Evolutionary conservation across 1,140 invertebrate genomes (phyloP).

Genomic region (Euwallacea similis): DNA sequence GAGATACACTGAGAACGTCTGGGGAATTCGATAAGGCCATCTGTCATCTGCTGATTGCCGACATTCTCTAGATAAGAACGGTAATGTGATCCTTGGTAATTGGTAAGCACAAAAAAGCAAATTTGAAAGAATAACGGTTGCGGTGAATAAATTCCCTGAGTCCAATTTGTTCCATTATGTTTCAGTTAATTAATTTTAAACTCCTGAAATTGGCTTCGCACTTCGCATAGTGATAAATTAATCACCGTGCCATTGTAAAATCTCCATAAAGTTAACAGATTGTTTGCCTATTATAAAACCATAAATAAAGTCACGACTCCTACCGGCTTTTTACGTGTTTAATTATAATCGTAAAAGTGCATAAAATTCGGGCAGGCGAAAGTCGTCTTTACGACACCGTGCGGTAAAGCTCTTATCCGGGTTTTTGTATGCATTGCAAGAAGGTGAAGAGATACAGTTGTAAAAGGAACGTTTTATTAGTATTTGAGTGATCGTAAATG

Average conservation of each 20-base stretch:
- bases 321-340: conserved; percentile 35
- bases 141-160: too few species aligned
- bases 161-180: too few species aligned
- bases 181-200: too few species aligned
- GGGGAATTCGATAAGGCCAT: conserved; percentile 17
- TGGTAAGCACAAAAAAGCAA: too few species aligned
- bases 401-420: conserved; percentile 15
- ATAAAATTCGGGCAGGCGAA: conserved; percentile 33
- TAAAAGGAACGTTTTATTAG: conserved; percentile 50
- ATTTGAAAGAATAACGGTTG: too few species aligned
- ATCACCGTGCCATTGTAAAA: conserved; percentile 23
- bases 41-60: conserved; percentile 13
- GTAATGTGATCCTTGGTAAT: too few species aligned
- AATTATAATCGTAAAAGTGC: conserved; percentile 40
- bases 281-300: conserved; percentile 35
- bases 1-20: conserved; percentile 9
- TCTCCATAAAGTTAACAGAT: conserved; percentile 35
- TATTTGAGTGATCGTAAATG: conserved; percentile 50
- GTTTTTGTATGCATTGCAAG: conserved; percentile 46
- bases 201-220: too few species aligned
- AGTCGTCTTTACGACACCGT: conserved; percentile 14
- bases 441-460: conserved; percentile 44
- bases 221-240: too few species aligned
- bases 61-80: background rate
- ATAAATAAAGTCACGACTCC: conserved; percentile 35